phyloP scores from a whole-genome alignment of 2,797 vertebrate species.

The Saxicola maurus region DNA sequence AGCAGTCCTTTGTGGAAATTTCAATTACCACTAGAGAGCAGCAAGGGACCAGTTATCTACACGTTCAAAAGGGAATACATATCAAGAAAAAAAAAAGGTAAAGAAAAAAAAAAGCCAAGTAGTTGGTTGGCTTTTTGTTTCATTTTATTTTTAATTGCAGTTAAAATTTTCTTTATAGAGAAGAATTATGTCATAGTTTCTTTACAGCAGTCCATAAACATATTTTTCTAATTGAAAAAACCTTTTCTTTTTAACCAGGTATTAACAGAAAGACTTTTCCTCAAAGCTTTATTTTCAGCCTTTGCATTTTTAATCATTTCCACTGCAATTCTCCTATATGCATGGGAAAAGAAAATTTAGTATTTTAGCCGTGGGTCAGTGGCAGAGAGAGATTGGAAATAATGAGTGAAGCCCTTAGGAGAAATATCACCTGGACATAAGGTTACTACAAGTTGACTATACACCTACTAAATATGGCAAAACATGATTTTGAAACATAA shows the following conservation, averaged over 20 bases:
- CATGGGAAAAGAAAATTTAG: background rate
- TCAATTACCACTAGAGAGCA: conserved; percentile 49
- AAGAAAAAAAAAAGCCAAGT: background rate
- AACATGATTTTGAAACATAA: background rate
- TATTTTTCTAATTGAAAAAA: background rate
- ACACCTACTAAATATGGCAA: background rate
- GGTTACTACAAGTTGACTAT: background rate
- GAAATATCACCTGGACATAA: background rate
- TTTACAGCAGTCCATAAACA: background rate
- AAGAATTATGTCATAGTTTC: background rate
- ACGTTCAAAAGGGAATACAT: background rate
- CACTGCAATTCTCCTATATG: background rate
- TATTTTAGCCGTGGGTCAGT: background rate
- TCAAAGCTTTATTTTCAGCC: background rate
- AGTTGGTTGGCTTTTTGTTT: background rate
- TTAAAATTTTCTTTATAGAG: background rate
- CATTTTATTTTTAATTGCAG: background rate
- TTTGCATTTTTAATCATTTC: background rate
- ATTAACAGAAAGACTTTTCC: background rate
- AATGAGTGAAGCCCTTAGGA: background rate
- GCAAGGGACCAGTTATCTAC: background rate
- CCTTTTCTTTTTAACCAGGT: background rate
- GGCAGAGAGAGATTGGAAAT: background rate
- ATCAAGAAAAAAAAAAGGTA: rapidly evolving
- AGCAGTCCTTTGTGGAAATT: background rate